Conservation (phyloP, 2,113 vertebrate genomes). For the Neodontobutis hainanensis region DNA sequence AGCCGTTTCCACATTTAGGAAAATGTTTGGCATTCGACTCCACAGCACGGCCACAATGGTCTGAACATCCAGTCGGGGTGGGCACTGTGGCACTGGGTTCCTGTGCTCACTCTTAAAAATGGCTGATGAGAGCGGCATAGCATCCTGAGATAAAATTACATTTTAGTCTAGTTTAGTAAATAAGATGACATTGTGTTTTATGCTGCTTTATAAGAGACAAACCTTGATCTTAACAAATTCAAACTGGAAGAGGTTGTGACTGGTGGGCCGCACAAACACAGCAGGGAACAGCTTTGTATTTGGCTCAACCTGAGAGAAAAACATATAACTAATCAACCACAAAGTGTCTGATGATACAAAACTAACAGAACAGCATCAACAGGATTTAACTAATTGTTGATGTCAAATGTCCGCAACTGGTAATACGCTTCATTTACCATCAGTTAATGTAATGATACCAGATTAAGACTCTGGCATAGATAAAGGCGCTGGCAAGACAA, state of each 20-base stretch:
- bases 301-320: slow-evolving; percentile 87
- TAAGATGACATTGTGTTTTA: neutral
- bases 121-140: slow-evolving; percentile 95
- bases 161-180: neutral
- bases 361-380: no score
- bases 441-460: slow-evolving; percentile 30
- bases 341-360: neutral
- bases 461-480: slow-evolving; percentile 18
- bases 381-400: no score
- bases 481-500: slow-evolving; percentile 5
- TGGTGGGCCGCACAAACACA: slow-evolving; percentile 89
- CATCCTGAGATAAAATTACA: slow-evolving; percentile 75
- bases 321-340: neutral
- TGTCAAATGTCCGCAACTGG: slow-evolving; percentile 9
- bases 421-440: slow-evolving; percentile 18
- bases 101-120: slow-evolving; percentile 95
- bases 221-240: slow-evolving; percentile 96
- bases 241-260: slow-evolving; percentile 92
- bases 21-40: slow-evolving; percentile 95
- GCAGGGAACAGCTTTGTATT: slow-evolving; percentile 95
- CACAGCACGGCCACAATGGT: slow-evolving; percentile 92
- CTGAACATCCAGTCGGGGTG: slow-evolving; percentile 91
- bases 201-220: slow-evolving; percentile 41
- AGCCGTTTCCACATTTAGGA: slow-evolving; percentile 90
- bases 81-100: slow-evolving; percentile 93